Conservation (phyloP, 2,888 invertebrate genomes). For the Busseola fusca region DNA sequence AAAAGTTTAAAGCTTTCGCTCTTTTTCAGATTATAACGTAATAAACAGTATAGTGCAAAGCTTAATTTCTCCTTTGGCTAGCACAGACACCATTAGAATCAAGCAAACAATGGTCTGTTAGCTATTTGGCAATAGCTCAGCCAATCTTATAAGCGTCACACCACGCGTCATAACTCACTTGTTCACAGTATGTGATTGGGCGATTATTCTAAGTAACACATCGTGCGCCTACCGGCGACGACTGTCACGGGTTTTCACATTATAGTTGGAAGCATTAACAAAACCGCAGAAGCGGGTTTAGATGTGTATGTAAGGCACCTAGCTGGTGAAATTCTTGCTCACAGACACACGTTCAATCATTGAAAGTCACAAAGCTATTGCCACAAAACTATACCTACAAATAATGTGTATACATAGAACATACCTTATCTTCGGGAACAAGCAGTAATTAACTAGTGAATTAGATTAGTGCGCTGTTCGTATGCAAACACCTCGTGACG, state of each 20-base stretch:
- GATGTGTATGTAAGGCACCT: neutral
- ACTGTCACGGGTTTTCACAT: neutral
- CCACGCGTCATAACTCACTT: neutral
- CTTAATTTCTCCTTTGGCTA: neutral
- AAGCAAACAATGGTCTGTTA: neutral
- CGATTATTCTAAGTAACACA: neutral
- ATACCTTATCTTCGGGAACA: conserved; percentile 31
- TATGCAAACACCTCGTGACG: conserved; percentile 22
- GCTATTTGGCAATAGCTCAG: neutral
- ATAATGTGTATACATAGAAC: neutral
- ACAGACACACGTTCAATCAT: neutral
- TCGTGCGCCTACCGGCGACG: too few relatives aligned
- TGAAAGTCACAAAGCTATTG: neutral
- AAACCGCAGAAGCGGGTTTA: neutral
- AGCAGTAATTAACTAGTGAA: conserved; percentile 40
- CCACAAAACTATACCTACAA: neutral
- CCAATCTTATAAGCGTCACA: neutral
- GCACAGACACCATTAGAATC: neutral
- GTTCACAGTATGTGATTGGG: neutral
- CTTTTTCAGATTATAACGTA: neutral
- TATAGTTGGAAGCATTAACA: neutral
- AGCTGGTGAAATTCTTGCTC: neutral
- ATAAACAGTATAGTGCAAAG: neutral
- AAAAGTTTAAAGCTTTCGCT: conserved; percentile 4
- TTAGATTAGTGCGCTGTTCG: conserved; percentile 36